Evolutionary conservation across 2,888 invertebrate species (phyloP).

Genomic region (Epistrophe eligans): DNA sequence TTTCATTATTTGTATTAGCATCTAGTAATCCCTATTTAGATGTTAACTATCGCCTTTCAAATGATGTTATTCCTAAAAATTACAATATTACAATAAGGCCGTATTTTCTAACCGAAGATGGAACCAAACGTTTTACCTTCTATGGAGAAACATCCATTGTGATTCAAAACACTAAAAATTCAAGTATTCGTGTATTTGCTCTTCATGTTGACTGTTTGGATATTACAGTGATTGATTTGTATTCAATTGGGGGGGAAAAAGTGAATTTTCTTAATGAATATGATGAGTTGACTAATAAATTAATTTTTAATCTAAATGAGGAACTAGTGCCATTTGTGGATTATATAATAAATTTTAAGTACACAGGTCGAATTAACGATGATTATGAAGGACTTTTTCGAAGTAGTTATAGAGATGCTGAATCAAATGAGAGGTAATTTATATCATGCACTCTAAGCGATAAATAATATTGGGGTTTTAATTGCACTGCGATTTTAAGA

Average conservation of each 20-base stretch:
- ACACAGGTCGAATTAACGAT: slow-evolving; percentile 84
- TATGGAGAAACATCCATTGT: slow-evolving; percentile 84
- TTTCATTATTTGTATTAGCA: neutral
- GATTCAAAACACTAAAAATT: slow-evolving; percentile 83
- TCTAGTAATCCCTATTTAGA: neutral
- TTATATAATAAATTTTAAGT: slow-evolving; percentile 84
- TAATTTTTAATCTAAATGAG: slow-evolving; percentile 83
- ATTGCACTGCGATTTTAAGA: no score
- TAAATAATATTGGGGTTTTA: no score
- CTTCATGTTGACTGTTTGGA: slow-evolving; percentile 83
- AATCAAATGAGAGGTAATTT: slow-evolving; percentile 76
- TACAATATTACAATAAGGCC: slow-evolving; percentile 86
- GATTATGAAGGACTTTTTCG: slow-evolving; percentile 79
- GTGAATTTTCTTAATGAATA: slow-evolving; percentile 72
- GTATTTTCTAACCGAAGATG: slow-evolving; percentile 80
- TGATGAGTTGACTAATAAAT: slow-evolving; percentile 81
- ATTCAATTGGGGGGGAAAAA: slow-evolving; percentile 49
- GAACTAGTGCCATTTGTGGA: slow-evolving; percentile 80
- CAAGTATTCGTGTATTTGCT: slow-evolving; percentile 84
- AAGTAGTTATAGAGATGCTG: slow-evolving; percentile 78
- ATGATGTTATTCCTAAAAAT: slow-evolving; percentile 84
- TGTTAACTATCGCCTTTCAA: slow-evolving; percentile 79
- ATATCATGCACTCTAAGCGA: no score
- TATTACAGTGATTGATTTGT: slow-evolving; percentile 64
- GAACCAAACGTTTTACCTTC: slow-evolving; percentile 78